Evolutionary conservation across 1,140 invertebrate species (phyloP), one percentile per base, ranked within the genome.

Genomic region (Drosophila chauvacae): DNA sequence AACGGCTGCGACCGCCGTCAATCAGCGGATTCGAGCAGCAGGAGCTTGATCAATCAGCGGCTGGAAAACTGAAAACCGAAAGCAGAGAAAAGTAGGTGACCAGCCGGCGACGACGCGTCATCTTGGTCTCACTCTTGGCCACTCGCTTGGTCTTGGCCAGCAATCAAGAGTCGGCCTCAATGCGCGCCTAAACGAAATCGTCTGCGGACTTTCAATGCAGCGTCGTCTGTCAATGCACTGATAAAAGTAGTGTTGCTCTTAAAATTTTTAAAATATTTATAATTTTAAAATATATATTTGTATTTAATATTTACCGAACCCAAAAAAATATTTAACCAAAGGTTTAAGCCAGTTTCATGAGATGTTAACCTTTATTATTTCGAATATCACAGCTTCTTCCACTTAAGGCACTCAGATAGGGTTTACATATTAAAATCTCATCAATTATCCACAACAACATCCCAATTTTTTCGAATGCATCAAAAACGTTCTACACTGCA

Each of bases 51-150:
- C 85, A 88, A 88, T 90, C 77, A 79, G 66, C 66, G 53, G 58
- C 75, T 59, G 45, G 58, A 66, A 57, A 76, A 44, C 81, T 62
- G 56, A 64, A 79, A 80, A 65, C 77, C 61, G 76, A 90, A 90
- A 90, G 86, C 86, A 70, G 55, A 66, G 85, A 90, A 90, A 90
- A 90, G 86, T 90, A 90, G 85, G 85, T 90, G 85, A 90, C 81
- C 80, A 81, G 62, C 66, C 61, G 51, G 51, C 42, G 23, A 47
- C 69, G 74, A 58, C 75, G 44, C 33, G 64, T 58, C 60, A 77
- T 59, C 71, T 66, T 65, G 51, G 65, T 65, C 64, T 51, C 50
- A 37, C 57, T 76, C 65, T 56, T 55, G 42, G 45, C 53, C 57
- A 55, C 18, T 23, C 51, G 51, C 51, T 48, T 16, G 16, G 33